These are phyloP conservation scores for Paralichthys olivaceus DNA, from an alignment of 2,113 vertebrate species.

Conservation along the genomic window DNA sequence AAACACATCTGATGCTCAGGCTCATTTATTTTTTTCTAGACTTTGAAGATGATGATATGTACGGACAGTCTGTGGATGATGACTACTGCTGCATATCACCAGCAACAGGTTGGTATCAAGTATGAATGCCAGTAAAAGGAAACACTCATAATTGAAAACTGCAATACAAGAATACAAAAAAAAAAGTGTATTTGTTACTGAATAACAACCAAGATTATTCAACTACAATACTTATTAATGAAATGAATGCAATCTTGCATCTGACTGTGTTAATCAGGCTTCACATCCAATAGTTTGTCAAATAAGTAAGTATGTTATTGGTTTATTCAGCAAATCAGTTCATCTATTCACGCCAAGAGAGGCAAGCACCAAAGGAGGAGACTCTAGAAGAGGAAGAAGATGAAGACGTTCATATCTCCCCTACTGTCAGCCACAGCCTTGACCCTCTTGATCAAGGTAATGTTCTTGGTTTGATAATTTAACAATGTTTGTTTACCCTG, in stretches of 20 bases:
- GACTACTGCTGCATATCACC: constrained; percentile 98
- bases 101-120: constrained; percentile 91
- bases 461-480: background rate
- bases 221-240: too few relatives aligned
- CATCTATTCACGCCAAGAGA: constrained; percentile 94
- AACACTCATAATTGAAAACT: too few relatives aligned
- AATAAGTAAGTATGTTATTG: constrained; percentile 12
- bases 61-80: constrained; percentile 97
- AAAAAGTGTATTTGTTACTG: too few relatives aligned
- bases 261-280: background rate
- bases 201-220: too few relatives aligned
- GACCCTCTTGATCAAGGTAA: constrained; percentile 91
- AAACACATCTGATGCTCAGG: background rate
- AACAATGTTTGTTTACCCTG: background rate
- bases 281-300: background rate
- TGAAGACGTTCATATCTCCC: constrained; percentile 81
- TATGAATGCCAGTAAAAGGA: too few relatives aligned
- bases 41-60: constrained; percentile 97
- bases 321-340: constrained; percentile 92
- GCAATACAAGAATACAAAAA: too few relatives aligned
- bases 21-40: constrained; percentile 77
- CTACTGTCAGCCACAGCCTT: constrained; percentile 77
- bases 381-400: constrained; percentile 88
- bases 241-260: too few relatives aligned
- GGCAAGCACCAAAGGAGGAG: constrained; percentile 83